These are phyloP conservation scores for Lepidochitona cinerea DNA, from an alignment of 2,888 invertebrate species.

Conservation along the genomic window DNA sequence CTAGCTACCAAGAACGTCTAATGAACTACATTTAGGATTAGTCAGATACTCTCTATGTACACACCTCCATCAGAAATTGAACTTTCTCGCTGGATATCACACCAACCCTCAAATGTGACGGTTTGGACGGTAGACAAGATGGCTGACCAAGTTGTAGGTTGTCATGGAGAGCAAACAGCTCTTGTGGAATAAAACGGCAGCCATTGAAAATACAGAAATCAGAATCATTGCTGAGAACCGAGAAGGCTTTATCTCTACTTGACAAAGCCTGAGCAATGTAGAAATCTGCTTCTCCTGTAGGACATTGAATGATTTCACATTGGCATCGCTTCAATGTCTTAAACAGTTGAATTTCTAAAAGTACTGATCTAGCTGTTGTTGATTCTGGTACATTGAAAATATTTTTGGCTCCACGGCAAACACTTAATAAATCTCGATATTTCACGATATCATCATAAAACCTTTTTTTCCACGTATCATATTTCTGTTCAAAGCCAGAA, in stretches of 20 bases:
- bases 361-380: conserved; percentile 55
- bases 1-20: too few species aligned
- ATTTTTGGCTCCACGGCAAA: conserved; percentile 39
- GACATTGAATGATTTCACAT: conserved; percentile 52
- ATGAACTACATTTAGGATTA: too few species aligned
- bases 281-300: conserved; percentile 62
- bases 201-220: conserved; percentile 65
- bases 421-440: conserved; percentile 46
- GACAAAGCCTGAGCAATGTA: conserved; percentile 52
- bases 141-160: conserved; percentile 54
- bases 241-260: conserved; percentile 55
- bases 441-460: conserved; percentile 51
- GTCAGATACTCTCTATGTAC: too few species aligned
- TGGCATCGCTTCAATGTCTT: conserved; percentile 48
- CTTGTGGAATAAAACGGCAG: conserved; percentile 52
- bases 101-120: conserved; percentile 49
- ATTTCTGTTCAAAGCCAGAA: conserved; percentile 48
- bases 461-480: conserved; percentile 58
- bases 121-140: conserved; percentile 45
- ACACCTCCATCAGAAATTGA: conserved; percentile 46
- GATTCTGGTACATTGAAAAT: conserved; percentile 40
- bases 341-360: conserved; percentile 56
- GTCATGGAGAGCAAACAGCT: conserved; percentile 60
- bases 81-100: conserved; percentile 48
- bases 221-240: conserved; percentile 64